Evolutionary conservation across 2,113 vertebrate species (phyloP).

Genomic region (Neotragus pygmaeus): DNA sequence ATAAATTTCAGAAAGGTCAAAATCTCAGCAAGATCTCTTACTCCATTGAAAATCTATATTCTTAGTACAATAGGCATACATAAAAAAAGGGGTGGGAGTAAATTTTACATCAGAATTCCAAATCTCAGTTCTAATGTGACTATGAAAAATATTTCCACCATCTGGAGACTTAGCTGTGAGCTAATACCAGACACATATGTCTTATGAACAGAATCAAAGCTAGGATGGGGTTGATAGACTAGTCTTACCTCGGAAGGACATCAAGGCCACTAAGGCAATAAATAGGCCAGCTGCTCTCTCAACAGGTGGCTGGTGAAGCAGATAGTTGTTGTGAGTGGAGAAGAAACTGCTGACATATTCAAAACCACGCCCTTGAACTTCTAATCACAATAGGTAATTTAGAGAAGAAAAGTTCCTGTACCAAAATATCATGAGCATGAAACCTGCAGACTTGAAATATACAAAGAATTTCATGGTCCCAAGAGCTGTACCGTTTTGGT

Average conservation of each 20-base stretch:
- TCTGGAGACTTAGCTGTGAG: not conserved
- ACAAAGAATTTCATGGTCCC: not conserved
- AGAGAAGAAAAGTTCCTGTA: not conserved
- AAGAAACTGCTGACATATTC: not conserved
- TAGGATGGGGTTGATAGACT: not conserved
- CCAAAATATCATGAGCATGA: not conserved
- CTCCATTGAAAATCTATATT: not conserved
- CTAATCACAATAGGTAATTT: not conserved
- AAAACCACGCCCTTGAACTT: not conserved
- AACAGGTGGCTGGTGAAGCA: slow-evolving; percentile 19
- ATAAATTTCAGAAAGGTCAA: not conserved
- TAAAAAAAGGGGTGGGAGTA: not conserved
- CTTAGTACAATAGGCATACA: not conserved
- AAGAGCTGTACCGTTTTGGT: not conserved
- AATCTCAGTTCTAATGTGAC: not conserved
- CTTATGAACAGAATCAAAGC: not conserved
- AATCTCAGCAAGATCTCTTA: not conserved
- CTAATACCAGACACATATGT: not conserved
- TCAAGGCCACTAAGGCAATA: not conserved
- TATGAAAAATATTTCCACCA: not conserved
- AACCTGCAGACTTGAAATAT: not conserved
- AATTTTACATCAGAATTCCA: not conserved
- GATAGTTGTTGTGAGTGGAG: not conserved
- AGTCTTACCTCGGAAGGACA: not conserved
- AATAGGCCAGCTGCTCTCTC: not conserved